These are phyloP conservation scores for Sericinus montela DNA, from an alignment of 2,888 invertebrate genomes.

Conservation along the genomic window DNA sequence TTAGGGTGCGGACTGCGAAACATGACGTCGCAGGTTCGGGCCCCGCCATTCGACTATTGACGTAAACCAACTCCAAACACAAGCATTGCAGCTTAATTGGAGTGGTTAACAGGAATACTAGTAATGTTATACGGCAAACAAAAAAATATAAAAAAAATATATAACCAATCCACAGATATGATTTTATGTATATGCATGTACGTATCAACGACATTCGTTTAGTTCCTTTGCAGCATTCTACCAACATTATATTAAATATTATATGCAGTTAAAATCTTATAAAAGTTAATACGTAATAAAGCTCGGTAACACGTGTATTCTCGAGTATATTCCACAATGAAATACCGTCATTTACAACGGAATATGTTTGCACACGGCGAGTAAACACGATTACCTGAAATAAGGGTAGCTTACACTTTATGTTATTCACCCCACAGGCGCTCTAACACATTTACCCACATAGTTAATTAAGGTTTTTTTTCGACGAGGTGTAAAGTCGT, in stretches of 20 bases:
- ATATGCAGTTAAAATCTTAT: slow-evolving; percentile 23
- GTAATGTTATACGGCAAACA: too few relatives aligned
- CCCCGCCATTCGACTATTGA: too few relatives aligned
- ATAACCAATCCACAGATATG: too few relatives aligned
- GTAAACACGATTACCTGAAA: slow-evolving; percentile 71
- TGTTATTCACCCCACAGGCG: slow-evolving; percentile 46
- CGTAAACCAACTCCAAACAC: too few relatives aligned
- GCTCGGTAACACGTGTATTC: slow-evolving; percentile 30
- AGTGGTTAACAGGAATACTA: too few relatives aligned
- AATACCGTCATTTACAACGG: slow-evolving; percentile 57
- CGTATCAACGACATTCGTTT: too few relatives aligned
- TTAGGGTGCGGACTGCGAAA: too few relatives aligned
- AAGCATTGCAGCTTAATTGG: too few relatives aligned
- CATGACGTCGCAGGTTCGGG: too few relatives aligned
- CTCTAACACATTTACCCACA: slow-evolving; percentile 27
- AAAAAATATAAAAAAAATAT: too few relatives aligned
- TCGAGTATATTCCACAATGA: slow-evolving; percentile 35
- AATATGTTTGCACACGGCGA: slow-evolving; percentile 60
- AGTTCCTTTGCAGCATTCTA: background rate
- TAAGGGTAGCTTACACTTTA: slow-evolving; percentile 66
- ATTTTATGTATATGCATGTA: too few relatives aligned
- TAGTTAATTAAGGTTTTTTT: slow-evolving; percentile 27
- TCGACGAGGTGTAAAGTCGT: slow-evolving; percentile 21
- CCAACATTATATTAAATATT: slow-evolving; percentile 12
- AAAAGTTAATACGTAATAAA: slow-evolving; percentile 33